Base-by-base conservation (phyloP, 2,113 vertebrate genomes). In the Gopherus flavomarginatus region DNA sequence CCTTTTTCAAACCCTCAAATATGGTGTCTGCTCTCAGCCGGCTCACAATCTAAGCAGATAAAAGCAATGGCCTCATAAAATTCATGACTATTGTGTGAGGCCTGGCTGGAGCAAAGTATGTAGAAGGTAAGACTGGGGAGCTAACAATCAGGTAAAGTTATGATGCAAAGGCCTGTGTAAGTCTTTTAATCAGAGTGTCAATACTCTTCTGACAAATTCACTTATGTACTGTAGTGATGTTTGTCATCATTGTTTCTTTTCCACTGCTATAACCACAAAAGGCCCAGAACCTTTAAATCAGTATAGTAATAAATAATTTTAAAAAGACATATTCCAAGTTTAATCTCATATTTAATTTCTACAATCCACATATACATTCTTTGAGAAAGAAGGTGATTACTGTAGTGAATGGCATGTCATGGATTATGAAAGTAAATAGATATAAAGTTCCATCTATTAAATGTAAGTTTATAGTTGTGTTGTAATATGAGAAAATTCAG, bases 111-210 rank as follows among this genome's bases (percentile, higher is more conserved):
- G 5, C 86, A 89, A 42, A 12, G 8, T 42, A 90, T 86, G 49
- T n/a, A 77, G 91, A 85, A 81, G 13, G 9, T 26, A 78, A 81
- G 8, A 11, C 8, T 84, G 7, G 75, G 49, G 52, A 29, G 49
- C 11, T 81, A 85, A 56, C 47, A 78, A 6, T 49, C n/a, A 29
- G 69, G 86, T 80, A 2, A 65, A 31, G 4, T 10, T 85, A 72
- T 83, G 62, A 62, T 57, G 31, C 3, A 84, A 31, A 69, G 59
- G 0, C 16, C 49, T 11, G 7, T 7, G 44, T 79, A 2, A 24
- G 50, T 84, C 8, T 8, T 94, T 82, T 83, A 4, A 59, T 85
- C 3, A 12, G 3, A 57, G 56, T 22, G 0, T 0, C 5, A 69
- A 91, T 88, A 59, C 29, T 5, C 16, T 90, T 95, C 87, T 38